Evolutionary conservation across 2,113 vertebrate genomes (phyloP), one percentile per base, ranked within the genome.

Genomic region (Cyanocitta stelleri): DNA sequence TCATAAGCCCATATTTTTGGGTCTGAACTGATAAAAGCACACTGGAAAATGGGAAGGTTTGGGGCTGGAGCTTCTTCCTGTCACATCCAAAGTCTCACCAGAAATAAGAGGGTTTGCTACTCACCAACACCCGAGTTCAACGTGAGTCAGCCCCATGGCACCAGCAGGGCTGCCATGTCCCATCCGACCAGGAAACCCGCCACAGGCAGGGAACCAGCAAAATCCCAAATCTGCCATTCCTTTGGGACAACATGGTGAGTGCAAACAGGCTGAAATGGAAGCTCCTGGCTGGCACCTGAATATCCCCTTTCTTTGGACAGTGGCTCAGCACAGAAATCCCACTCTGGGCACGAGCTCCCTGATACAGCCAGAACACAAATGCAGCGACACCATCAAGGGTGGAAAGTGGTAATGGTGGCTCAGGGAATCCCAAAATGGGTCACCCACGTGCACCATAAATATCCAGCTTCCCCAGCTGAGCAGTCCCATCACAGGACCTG

Each of bases 151-250:
- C 10, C 41, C 43, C 1, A 0, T 8, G 41, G 76, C 56, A 84
- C 30, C 11, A 71, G 69, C 71, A 64, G 58, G 15, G 68, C n/a
- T 78, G 39, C 63, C 29, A 5, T 7, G 30, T 51, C 71, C 63
- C 52, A 46, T 4, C 26, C 0, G 0, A 13, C 12, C 1, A 0
- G 79, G 76, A 83, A 82, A 75, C 12, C 59, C 9, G 0, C 13
- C 4, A 2, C 10, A 43, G 51, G 46, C 41, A 46, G 75, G 56
- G 75, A 63, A 59, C 30, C 61, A 68, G 56, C 39, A 29, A 52
- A 59, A 75, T 10, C 71, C 49, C 44, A 37, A 3, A 61, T 12
- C 49, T 24, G 41, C 43, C 20, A 1, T 13, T 78, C 32, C 81
- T 48, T 27, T 33, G 56, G 74, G 66, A 68, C 39, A 49, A 5